Base-by-base conservation (phyloP, 2,888 invertebrate genomes). In the Chironomus tentans region DNA sequence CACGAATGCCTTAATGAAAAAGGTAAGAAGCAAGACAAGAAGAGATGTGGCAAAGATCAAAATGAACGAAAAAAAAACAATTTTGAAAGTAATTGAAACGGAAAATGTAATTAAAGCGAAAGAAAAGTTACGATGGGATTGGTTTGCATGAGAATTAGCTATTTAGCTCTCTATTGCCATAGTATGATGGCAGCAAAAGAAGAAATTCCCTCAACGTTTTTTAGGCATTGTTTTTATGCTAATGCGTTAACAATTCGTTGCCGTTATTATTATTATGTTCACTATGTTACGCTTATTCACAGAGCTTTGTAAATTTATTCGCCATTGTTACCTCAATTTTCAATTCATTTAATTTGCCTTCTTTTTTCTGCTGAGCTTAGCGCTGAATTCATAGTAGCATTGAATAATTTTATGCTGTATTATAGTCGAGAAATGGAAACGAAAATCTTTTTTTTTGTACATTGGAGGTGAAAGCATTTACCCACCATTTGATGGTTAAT, bases 151-250 rank as follows among this genome's bases (percentile, higher is more conserved):
- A 12, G 22, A 62, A 62, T 62, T 62, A 62, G 22, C 62, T 62
- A 62, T 62, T 62, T 21, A 15, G 28, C 24, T 15, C 62, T 15
- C 62, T 21, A 21, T 62, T 21, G 6, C 22, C 22, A 21, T 21
- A 21, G 22, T 13, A 10, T 2, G 4, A 13, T 3, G 2, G 5
- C 15, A 7, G n/a, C n/a, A n/a, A n/a, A 62, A n/a, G 18, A 21
- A 62, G 15, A 15, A 62, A 22, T 21, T 62, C 18, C 62, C 15
- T 21, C 28, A 68, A 10, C 38, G 2, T 68, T 50, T 48, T n/a
- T 50, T 50, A 50, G 50, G n/a, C 68, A 68, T 68, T 68, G 68
- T 68, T 38, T 68, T 68, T 68, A 68, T 68, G 68, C 38, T 68
- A 68, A 68, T 68, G 68, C 68, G 22, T 62, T 68, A 24, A 38